phyloP scores from a whole-genome alignment of 2,888 invertebrate species.

The Schizaphis graminum region DNA sequence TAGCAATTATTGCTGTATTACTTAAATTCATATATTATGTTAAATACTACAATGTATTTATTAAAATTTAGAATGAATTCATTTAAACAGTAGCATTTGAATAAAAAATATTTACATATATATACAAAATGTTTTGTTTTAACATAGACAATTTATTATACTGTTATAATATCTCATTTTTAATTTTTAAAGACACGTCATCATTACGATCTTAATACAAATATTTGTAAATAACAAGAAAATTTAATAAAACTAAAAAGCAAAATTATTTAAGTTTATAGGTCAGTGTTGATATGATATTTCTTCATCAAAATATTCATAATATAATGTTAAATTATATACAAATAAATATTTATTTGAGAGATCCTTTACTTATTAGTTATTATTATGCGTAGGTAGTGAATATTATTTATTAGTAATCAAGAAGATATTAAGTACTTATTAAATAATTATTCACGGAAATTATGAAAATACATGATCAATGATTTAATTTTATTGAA shows the following conservation, averaged over 20 bases:
- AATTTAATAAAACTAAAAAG: not conserved
- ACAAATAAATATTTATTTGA: not conserved
- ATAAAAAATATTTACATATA: not conserved
- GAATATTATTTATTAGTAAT: not conserved
- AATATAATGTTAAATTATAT: not conserved
- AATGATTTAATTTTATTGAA: not conserved
- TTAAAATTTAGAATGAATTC: not conserved
- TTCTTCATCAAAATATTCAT: not conserved
- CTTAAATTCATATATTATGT: not conserved
- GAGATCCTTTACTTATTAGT: not conserved
- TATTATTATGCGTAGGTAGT: not conserved
- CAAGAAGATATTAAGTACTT: not conserved
- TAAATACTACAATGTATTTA: not conserved
- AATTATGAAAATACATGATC: not conserved
- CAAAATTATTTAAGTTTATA: not conserved
- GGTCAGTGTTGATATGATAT: not conserved
- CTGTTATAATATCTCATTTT: not conserved
- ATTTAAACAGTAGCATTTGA: not conserved
- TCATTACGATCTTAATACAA: not conserved
- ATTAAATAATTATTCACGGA: not conserved
- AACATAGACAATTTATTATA: not conserved
- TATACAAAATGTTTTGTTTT: not conserved
- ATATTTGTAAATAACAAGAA: not conserved
- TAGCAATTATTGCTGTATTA: not conserved
- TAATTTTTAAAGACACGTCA: conserved; percentile 6